Evolutionary conservation across 2,797 vertebrate genomes (phyloP), one percentile per base, ranked within the genome.

Genomic region (Anisognathus igniventris): DNA sequence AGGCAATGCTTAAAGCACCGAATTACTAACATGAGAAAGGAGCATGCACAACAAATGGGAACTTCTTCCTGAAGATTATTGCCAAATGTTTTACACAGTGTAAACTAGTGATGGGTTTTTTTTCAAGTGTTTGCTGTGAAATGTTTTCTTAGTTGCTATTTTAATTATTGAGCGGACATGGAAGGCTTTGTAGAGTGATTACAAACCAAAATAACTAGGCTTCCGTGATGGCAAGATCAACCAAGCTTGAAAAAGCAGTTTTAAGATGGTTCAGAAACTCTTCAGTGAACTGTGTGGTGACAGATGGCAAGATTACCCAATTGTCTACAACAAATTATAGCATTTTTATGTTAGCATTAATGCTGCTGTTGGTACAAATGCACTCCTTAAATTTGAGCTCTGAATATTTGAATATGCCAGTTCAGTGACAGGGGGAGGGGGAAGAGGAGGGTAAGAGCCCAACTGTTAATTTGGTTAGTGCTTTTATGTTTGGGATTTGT

Each of bases 211-310:
- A 78, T 60, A 89, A 44, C 57, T 86, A 83, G 65, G 51, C 39
- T 60, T 89, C 33, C 39, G 47, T 54, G 54, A 84, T 37, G 7
- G 30, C 60, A 71, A 79, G 57, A 80, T 73, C 71, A 85, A 3
- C 64, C 57, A 82, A 68, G 68, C 72, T 94, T 92, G 72, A 85
- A 86, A 66, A 95, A 77, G 39, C 48, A 65, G 61, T 87, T 85
- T 89, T 82, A 74, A 79, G 64, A 50, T 91, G 39, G 22, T 71
- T 93, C 50, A 77, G 77, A 93, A 94, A 85, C 8, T 33, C 20
- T 78, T 80, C 58, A 74, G 83, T 92, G 80, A 87, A 65, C 88
- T 60, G 10, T n/a, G n/a, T 80, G 28, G 72, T 86, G 61, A 58
- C 88, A 87, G 86, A 71, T 74, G 71, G 45, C 75, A 80, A 68